A percentile compares a stretch with the other conserved stretches of the same genome.
Evolutionary conservation across 1,140 invertebrate species (phyloP).

Genomic region (Ips nitidus): DNA sequence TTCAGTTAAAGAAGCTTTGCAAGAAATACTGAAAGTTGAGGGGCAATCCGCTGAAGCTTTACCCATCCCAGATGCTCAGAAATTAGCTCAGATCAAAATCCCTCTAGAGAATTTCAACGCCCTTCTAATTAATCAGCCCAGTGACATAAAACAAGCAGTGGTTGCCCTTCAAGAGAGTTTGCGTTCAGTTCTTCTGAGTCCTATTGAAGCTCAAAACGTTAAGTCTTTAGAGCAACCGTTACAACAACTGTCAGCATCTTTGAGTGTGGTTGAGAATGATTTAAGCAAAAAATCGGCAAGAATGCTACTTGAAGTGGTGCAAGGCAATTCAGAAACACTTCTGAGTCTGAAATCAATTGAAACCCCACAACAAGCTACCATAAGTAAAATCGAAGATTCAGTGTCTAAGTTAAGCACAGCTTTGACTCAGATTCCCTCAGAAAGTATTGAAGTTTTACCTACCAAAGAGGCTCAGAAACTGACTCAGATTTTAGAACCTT

Average conservation of each 20-base stretch:
- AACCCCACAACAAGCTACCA: constrained; percentile 8
- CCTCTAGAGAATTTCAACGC: constrained; percentile 23
- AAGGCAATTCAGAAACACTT: background rate
- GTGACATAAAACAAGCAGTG: constrained; percentile 15
- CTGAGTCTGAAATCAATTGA: background rate
- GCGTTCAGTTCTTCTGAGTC: background rate
- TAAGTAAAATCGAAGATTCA: constrained; percentile 8
- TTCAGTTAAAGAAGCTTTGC: constrained; percentile 9
- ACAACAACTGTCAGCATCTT: constrained; percentile 4
- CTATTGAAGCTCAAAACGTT: background rate
- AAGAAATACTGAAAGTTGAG: constrained; percentile 4
- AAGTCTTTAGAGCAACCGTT: constrained; percentile 12
- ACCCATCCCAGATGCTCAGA: constrained; percentile 15
- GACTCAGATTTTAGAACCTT: constrained; percentile 3
- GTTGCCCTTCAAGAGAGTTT: constrained; percentile 7
- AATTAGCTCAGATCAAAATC: background rate
- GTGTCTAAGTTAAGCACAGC: constrained; percentile 1
- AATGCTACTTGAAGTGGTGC: constrained; percentile 8
- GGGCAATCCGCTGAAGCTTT: constrained; percentile 9
- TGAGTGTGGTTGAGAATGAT: background rate
- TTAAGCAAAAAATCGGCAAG: constrained; percentile 1
- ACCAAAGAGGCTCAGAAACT: constrained; percentile 14
- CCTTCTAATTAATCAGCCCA: constrained; percentile 23
- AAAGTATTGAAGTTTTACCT: constrained; percentile 7
- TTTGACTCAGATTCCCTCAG: constrained; percentile 10